Conservation (phyloP, 2,113 vertebrate genomes). For the Bombycilla garrulus region DNA sequence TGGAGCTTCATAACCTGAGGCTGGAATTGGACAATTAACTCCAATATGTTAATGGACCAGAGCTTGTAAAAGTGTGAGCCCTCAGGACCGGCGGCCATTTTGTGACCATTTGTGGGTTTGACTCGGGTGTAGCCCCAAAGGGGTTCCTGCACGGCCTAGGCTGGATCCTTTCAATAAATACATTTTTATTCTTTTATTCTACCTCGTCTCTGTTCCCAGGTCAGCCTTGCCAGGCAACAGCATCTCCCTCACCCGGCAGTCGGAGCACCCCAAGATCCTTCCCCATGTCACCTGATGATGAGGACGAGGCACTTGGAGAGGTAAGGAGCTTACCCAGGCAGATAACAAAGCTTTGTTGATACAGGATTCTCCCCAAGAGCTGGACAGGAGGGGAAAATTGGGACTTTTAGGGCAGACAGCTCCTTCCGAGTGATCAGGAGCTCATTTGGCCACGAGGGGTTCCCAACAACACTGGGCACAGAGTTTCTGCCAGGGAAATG, state of each 20-base stretch:
- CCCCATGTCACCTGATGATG: not conserved
- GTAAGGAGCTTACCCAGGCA: not conserved
- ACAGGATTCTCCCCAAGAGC: fast-evolving
- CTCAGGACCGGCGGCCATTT: too few relatives aligned
- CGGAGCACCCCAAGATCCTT: not conserved
- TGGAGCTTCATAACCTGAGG: too few relatives aligned
- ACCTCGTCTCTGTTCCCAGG: too few relatives aligned
- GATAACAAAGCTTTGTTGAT: not conserved
- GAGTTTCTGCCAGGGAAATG: not conserved
- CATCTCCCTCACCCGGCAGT: not conserved
- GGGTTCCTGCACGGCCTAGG: too few relatives aligned
- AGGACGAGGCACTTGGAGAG: not conserved
- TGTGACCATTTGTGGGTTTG: too few relatives aligned
- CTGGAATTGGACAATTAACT: too few relatives aligned
- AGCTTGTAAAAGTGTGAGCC: too few relatives aligned
- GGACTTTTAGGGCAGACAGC: not conserved
- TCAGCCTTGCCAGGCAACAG: too few relatives aligned
- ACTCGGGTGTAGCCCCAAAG: too few relatives aligned
- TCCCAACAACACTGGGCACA: not conserved
- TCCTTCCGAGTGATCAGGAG: not conserved
- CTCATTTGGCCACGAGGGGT: fast-evolving
- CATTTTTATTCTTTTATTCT: too few relatives aligned
- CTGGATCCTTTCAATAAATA: too few relatives aligned
- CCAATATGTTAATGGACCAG: too few relatives aligned
- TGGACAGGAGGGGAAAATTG: not conserved